phyloP scores from a whole-genome alignment of 2,113 vertebrate species.

The Mixornis gularis region DNA sequence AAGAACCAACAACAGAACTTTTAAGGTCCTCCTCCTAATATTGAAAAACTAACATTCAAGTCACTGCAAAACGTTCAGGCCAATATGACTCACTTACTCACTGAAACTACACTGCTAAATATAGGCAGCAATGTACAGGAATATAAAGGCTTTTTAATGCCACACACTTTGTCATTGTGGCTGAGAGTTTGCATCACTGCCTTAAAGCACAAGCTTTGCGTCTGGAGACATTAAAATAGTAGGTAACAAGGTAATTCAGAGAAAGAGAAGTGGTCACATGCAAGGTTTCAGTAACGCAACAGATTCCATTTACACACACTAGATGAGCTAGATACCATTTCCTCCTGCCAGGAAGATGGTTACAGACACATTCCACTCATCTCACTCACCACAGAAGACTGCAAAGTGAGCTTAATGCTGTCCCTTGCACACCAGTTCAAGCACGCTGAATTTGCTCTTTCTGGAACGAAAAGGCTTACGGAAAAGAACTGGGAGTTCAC shows the following conservation, averaged over 20 bases:
- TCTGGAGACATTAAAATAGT: background rate
- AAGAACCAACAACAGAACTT: background rate
- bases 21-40: background rate
- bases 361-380: background rate
- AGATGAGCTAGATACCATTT: conserved; percentile 1
- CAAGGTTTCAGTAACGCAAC: background rate
- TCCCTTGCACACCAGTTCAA: background rate
- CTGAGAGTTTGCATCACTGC: background rate
- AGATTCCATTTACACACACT: background rate
- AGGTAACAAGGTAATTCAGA: background rate
- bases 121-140: conserved; percentile 26
- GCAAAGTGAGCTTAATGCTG: background rate
- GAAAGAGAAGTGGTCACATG: background rate
- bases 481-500: background rate
- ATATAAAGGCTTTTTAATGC: conserved; percentile 21
- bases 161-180: conserved; percentile 32
- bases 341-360: conserved; percentile 21
- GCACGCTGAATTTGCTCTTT: background rate
- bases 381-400: background rate
- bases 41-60: background rate
- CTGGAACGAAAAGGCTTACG: background rate
- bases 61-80: background rate
- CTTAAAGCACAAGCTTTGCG: background rate
- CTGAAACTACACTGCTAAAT: conserved; percentile 32
- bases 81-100: conserved; percentile 33